Base-by-base conservation (phyloP, 2,888 invertebrate genomes). In the Ormyrus labotus region DNA sequence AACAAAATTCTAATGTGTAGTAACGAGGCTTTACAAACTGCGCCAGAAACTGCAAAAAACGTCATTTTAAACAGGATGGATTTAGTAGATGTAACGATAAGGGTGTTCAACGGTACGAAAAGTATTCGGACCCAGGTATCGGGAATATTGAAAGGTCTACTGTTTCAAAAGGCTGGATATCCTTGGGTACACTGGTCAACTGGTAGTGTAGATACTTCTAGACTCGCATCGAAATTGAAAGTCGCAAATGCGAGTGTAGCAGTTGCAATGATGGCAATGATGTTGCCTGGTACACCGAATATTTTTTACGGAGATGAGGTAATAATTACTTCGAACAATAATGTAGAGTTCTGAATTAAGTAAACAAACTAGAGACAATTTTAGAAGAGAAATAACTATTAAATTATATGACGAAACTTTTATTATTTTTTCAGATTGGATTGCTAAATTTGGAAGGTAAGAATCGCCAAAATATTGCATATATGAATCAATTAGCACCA, bases 291-390 rank as follows among this genome's bases (percentile, higher is more conserved):
- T 5, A 96, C 97, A 0, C 94, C 97, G 0, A 96, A 94, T 84
- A 94, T 97, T 85, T 97, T 97, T 91, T 98, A 98, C 90, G 98
- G 98, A 0, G 97, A 98, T 90, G 98, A 98, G 92, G 94, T 98
- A 82, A 95, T 34, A 8, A 63, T 50, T 55, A 60, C 5, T 50
- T 70, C 58, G 34, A 55, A 45, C 4, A 34, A 34, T 3, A 3
- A 34, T 3, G 34, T 34, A 34, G 34, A 34, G 3, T 34, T 34
- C 34, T 19, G 19, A 19, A 19, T 34, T 34, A 34, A 2, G 2
- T 34, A 4, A 34, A 34, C 34, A 34, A 34, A 34, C 34, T 34
- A 34, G 3, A 34, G 34, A 34, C 34, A 34, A 34, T 34, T 34
- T 34, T 34, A 34, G 34, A 34, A 34, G 34, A 34, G 3, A 34